Evolutionary conservation across 1,140 invertebrate genomes (phyloP), one percentile per base, ranked within the genome.

Genomic region (Solenopsis invicta): DNA sequence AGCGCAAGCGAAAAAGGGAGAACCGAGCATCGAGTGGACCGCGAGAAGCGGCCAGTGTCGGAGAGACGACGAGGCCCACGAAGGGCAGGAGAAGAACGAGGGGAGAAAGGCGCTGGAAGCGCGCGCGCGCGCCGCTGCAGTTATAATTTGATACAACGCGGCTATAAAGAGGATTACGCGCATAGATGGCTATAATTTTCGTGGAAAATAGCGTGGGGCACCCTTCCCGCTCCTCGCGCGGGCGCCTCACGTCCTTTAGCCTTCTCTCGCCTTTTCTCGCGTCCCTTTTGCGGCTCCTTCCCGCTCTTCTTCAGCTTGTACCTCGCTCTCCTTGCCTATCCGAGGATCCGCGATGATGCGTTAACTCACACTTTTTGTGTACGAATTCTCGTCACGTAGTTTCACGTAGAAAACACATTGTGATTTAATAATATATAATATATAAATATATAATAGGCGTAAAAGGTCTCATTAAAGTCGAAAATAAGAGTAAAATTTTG

Each of bases 101-200:
- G 34, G 34, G 34, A 9, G 45, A 61, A 76, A 54, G 48, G 61
- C 21, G 74, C 37, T 85, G 69, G 76, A 62, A 77, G 82, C 77
- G 86, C 81, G 87, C 29, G 87, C 29, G 29, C 52, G 75, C 59
- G 76, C 87, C 78, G 76, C 87, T 88, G 88, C 89, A 89, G 90
- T 92, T 92, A 91, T 92, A 92, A 92, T 92, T 92, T 90, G 89
- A 92, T 89, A 87, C 85, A 91, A 92, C 89, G 86, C 86, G 85
- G 82, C 89, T 87, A 90, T 92, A 92, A 92, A 92, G 82, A 66
- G 81, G 89, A 90, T 87, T 91, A 90, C 86, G 89, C 88, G 90
- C 76, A 75, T 86, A 86, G 89, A 91, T 88, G 90, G 87, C 91
- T 92, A 89, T 91, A 90, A 92, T 92, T 90, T 91, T 92, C 89